Conservation (phyloP, 2,888 invertebrate genomes). For the Baronia brevicornis region DNA sequence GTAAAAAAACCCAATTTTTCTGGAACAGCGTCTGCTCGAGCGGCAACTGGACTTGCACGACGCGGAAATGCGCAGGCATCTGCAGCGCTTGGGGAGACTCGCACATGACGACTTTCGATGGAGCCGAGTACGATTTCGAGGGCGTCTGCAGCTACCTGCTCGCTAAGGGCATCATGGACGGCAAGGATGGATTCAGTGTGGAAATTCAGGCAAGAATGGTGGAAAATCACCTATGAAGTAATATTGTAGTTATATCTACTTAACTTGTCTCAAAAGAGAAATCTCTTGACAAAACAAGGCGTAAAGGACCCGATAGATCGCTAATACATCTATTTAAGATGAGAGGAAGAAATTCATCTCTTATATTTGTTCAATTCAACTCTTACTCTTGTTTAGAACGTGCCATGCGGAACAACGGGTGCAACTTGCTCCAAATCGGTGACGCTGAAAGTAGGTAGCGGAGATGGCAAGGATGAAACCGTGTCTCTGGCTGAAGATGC, state of each 20-base stretch:
- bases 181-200: slow-evolving; percentile 81
- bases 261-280: slow-evolving; percentile 13
- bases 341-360: too few relatives aligned
- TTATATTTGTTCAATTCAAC: not conserved
- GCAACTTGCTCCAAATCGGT: slow-evolving; percentile 92
- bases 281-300: too few relatives aligned
- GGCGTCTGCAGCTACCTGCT: slow-evolving; percentile 92
- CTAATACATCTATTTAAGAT: too few relatives aligned
- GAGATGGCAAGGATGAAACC: slow-evolving; percentile 75
- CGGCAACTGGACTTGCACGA: slow-evolving; percentile 88
- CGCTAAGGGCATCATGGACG: slow-evolving; percentile 80
- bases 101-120: slow-evolving; percentile 92
- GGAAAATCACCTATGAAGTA: not conserved
- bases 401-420: slow-evolving; percentile 90
- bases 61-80: slow-evolving; percentile 82
- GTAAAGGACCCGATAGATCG: too few relatives aligned
- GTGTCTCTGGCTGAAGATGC: slow-evolving; percentile 78
- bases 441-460: slow-evolving; percentile 77
- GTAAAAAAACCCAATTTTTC: not conserved
- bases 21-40: slow-evolving; percentile 79
- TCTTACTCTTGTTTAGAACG: slow-evolving; percentile 72
- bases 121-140: slow-evolving; percentile 87
- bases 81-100: slow-evolving; percentile 94
- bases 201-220: slow-evolving; percentile 78
- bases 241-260: slow-evolving; percentile 8